Percentiles rank a stretch among this genome's conserved stretches.
Conservation (phyloP, 2,797 vertebrate genomes). For the Rhinoraja longicauda region DNA sequence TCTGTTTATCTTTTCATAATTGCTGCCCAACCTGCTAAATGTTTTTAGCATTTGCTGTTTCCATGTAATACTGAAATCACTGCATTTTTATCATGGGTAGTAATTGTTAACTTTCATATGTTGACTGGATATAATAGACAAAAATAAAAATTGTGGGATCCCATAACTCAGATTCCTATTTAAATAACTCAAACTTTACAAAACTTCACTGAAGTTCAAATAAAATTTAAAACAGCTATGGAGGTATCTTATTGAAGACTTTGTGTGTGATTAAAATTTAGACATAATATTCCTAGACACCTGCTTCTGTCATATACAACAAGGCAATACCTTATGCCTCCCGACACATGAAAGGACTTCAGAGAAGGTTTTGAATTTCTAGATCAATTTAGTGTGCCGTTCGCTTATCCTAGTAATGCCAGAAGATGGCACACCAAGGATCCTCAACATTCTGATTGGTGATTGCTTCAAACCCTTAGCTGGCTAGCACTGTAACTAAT, state of each 20-base stretch:
- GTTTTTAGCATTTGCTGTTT: no score
- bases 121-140: not conserved
- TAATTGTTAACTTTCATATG: not conserved
- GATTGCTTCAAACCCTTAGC: not conserved
- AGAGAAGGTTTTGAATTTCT: not conserved
- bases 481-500: not conserved
- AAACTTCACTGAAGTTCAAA: not conserved
- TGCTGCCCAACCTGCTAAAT: no score
- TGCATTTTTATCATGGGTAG: not conserved
- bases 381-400: not conserved
- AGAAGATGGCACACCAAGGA: not conserved
- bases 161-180: not conserved
- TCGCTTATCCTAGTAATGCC: not conserved
- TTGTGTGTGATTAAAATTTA: not conserved
- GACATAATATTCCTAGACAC: not conserved
- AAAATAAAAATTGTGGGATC: not conserved
- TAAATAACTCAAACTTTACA: not conserved
- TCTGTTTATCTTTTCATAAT: no score
- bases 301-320: not conserved
- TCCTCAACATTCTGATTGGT: not conserved
- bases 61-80: not conserved
- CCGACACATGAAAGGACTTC: not conserved
- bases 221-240: not conserved
- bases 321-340: not conserved
- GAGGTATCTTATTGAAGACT: not conserved